Evolutionary conservation across 30 jellyfish, hydroid and myxozoan species (phyloP).

Genomic region (Aurelia sp.): DNA sequence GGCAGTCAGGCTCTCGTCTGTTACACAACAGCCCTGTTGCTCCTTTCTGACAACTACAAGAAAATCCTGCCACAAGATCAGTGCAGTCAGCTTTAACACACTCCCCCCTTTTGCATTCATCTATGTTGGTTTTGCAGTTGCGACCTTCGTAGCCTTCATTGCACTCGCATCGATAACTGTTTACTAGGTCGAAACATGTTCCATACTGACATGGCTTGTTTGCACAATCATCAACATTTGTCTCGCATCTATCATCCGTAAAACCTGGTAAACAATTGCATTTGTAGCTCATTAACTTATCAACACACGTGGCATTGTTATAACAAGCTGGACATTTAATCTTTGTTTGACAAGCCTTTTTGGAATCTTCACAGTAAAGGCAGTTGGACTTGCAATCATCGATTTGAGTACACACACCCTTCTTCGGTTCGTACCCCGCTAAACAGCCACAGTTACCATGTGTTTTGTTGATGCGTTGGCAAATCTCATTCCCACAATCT

Average conservation of each 20-base stretch:
- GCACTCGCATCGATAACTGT: constrained; percentile 78
- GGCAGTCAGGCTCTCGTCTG: constrained; percentile 29
- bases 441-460: constrained; percentile 69
- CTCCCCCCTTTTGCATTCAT: constrained; percentile 37
- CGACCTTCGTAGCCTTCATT: constrained; percentile 67
- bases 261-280: constrained; percentile 81
- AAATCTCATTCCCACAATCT: constrained; percentile 61
- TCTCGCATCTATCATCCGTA: constrained; percentile 68
- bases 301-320: constrained; percentile 80
- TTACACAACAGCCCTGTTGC: constrained; percentile 44
- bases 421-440: constrained; percentile 66
- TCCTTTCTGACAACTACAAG: constrained; percentile 22
- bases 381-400: constrained; percentile 82
- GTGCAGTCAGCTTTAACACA: constrained; percentile 56
- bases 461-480: constrained; percentile 76
- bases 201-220: constrained; percentile 82
- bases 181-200: constrained; percentile 71
- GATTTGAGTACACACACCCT: constrained; percentile 47
- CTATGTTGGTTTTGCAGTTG: constrained; percentile 60
- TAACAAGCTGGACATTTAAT: constrained; percentile 67
- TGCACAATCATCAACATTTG: constrained; percentile 68
- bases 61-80: constrained; percentile 41
- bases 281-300: constrained; percentile 56
- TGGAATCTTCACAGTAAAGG: constrained; percentile 55
- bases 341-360: constrained; percentile 34